Conservation (phyloP, 2,888 invertebrate species). For the Drosophila flavopinicola region DNA sequence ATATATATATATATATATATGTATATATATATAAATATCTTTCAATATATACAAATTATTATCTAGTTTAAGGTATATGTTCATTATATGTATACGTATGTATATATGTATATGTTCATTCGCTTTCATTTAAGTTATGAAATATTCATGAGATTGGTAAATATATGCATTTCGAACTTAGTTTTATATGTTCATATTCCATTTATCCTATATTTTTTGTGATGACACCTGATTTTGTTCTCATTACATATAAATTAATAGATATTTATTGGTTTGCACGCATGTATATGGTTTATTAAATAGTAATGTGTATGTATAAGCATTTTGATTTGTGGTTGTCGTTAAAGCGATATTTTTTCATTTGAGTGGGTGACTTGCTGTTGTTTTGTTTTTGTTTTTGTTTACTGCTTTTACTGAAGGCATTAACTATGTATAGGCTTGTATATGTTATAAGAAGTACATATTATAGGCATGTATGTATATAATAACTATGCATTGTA, state of each 20-base stretch:
- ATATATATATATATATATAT: constrained; percentile 52
- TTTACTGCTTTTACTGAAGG: constrained; percentile 54
- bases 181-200: constrained; percentile 10
- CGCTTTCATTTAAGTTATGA: constrained; percentile 35
- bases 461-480: constrained; percentile 28
- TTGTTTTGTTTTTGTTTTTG: constrained; percentile 35
- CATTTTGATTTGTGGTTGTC: constrained; percentile 69
- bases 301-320: constrained; percentile 55
- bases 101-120: constrained; percentile 55
- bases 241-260: constrained; percentile 20
- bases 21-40: constrained; percentile 57
- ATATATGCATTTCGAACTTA: constrained; percentile 30
- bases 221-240: constrained; percentile 38
- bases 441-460: constrained; percentile 24
- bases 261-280: constrained; percentile 17
- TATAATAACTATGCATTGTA: constrained; percentile 54
- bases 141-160: constrained; percentile 42
- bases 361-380: constrained; percentile 56
- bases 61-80: constrained; percentile 61
- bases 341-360: constrained; percentile 73
- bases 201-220: constrained; percentile 13
- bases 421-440: constrained; percentile 59
- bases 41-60: constrained; percentile 57
- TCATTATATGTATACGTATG: constrained; percentile 58
- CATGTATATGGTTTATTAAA: constrained; percentile 22